Percentiles rank a stretch among this genome's conserved stretches.
Evolutionary conservation across 2,888 invertebrate genomes (phyloP).

Genomic region (Seira ritae): DNA sequence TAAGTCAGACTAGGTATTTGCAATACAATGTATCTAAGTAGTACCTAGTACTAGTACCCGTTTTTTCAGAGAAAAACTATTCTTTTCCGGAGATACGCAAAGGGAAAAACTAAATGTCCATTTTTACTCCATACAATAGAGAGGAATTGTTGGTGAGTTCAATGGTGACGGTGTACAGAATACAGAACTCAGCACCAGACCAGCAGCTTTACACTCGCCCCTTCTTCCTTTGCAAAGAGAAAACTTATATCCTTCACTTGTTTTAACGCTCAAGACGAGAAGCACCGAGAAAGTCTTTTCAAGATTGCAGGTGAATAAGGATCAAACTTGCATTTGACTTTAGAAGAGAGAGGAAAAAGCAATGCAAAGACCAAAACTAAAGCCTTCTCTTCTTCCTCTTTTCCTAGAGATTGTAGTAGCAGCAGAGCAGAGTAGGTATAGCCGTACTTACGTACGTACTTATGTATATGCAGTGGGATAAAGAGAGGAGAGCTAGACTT

Average conservation of each 20-base stretch:
- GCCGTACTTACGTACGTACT: no score
- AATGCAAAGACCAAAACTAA: constrained; percentile 27
- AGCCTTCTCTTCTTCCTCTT: constrained; percentile 20
- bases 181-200: neutral
- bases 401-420: constrained; percentile 3
- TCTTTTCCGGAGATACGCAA: constrained; percentile 25
- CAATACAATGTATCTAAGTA: no score
- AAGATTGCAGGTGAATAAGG: constrained; percentile 64
- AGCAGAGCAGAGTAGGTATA: neutral
- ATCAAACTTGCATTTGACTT: constrained; percentile 62
- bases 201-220: neutral
- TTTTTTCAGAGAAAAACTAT: no score
- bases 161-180: no score
- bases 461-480: constrained; percentile 22
- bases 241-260: constrained; percentile 16
- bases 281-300: constrained; percentile 18
- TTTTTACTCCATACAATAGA: no score
- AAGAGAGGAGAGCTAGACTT: constrained; percentile 26
- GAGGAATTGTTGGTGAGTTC: no score
- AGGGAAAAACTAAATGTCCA: constrained; percentile 24
- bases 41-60: no score
- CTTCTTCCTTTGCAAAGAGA: neutral
- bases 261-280: constrained; percentile 15
- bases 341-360: constrained; percentile 6
- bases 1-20: no score